Base-by-base conservation (phyloP, 2,888 invertebrate genomes). In the Bhutanitis thaidina region DNA sequence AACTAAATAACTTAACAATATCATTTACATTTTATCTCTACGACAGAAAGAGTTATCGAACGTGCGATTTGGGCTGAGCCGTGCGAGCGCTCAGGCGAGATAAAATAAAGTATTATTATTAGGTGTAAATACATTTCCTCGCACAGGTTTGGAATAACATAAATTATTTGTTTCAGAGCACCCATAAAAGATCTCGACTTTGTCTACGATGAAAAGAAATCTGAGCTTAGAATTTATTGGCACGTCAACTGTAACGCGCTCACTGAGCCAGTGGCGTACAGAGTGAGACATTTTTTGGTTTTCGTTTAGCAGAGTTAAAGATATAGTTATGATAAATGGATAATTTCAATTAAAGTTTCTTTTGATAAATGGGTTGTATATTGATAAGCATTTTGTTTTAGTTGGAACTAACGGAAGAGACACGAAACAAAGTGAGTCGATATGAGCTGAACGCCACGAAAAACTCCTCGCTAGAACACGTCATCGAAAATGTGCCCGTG, bases 181-280 rank as follows among this genome's bases (percentile, higher is more conserved):
- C 92, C 95, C 0, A 94, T 96, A 0, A 94, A 93, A 67, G 90
- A 91, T 54, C 71, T 96, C 1, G 80, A 75, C 12, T 93, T 93
- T 5, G 70, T 67, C 1, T 81, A 71, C 44, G 64, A 76, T 12
- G 69, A 73, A 14, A 62, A 67, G 5, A 77, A 69, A 14, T 63
- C 67, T 0, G 58, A 80, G 13, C 91, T 96, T 80, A 80, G 84
- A 16, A 91, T 96, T 0, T 78, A 89, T 12, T 96, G 96, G 96
- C 90, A 91, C 36, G 92, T 95, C 0, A 93, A 93, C 48, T 96
- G 96, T 74, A 88, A 90, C 45, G 74, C 78, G 9, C 62, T 85
- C 12, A 64, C 67, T 1, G 74, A 77, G 48, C 73, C 80, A 1
- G 73, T 84, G 30, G 90, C 90, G 4, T 95, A 94, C 62, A 90